Evolutionary conservation across 1,140 invertebrate genomes (phyloP), one percentile per base, ranked within the genome.

Genomic region (Penaeus vannamei): DNA sequence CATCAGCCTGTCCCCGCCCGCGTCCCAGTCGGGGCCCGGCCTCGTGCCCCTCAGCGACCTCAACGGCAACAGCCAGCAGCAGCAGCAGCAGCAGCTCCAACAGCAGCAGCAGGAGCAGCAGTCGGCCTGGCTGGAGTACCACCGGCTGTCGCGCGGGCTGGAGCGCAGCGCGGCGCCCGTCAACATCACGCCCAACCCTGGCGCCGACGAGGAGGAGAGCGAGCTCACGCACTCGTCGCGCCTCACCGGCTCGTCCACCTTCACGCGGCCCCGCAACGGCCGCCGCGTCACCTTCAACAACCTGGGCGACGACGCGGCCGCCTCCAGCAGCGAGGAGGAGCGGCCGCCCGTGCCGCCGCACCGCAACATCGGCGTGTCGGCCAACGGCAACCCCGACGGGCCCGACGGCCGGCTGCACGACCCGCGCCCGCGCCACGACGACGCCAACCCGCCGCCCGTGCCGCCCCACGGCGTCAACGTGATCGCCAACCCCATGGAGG

Each of bases 341-440:
- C 95, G 96, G 88, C 97, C 97, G 0, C 97, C 97, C 3, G 96
- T 97, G 59, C 97, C 97, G 20, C 97, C 97, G 0, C 97, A 97
- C 92, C 94, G 97, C 80, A 96, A 96, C 93, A 95, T 95, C 62
- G 94, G 94, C 2, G 93, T 95, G 66, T 93, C 92, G 76, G 92
- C 93, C 10, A 91, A 89, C 66, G 91, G 91, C 62, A 85, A 87
- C 36, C 85, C 23, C 60, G 77, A 89, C 53, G 61, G 79, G 59
- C 17, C 46, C 64, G 53, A 53, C 53, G 12, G 12, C 53, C 53
- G 53, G 7, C 53, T 14, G 12, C 53, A 17, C 53, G 53, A 53
- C 53, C 53, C 53, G 53, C 53, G 53, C 53, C 10, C 53, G 53
- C 59, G 22, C 69, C 22, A 26, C 86, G 59, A 80, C 61, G 85